These are phyloP conservation scores for Corella eumyota DNA, from an alignment of 23 tunicate species.

Conservation along the genomic window DNA sequence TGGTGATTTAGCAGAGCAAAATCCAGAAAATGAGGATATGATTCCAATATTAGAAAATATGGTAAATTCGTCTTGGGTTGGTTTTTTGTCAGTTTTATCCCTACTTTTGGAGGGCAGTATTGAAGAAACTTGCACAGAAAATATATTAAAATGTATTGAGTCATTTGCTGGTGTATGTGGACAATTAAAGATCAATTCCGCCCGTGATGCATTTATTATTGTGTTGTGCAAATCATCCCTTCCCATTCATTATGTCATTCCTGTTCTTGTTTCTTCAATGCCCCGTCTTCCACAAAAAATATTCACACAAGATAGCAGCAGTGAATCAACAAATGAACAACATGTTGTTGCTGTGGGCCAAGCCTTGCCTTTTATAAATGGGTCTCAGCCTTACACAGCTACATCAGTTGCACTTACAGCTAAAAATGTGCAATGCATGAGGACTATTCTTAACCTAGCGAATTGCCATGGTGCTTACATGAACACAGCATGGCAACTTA, in stretches of 20 bases:
- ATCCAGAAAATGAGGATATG: neutral
- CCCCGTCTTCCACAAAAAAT: slow-evolving; percentile 62
- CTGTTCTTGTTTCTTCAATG: slow-evolving; percentile 63
- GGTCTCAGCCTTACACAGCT: slow-evolving; percentile 5
- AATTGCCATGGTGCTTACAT: slow-evolving; percentile 61
- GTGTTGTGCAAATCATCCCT: slow-evolving; percentile 79
- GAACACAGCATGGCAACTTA: slow-evolving; percentile 89
- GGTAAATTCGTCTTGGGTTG: slow-evolving; percentile 65
- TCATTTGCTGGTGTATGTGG: slow-evolving; percentile 86
- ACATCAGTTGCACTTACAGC: slow-evolving; percentile 70
- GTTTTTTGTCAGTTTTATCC: slow-evolving; percentile 44
- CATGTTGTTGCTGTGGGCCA: slow-evolving; percentile 91
- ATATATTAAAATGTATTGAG: slow-evolving; percentile 61
- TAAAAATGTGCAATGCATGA: slow-evolving; percentile 91
- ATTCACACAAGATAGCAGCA: slow-evolving; percentile 1
- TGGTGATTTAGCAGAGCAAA: slow-evolving; percentile 30
- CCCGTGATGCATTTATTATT: slow-evolving; percentile 85
- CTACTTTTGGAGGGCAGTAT: slow-evolving; percentile 64
- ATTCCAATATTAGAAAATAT: slow-evolving; percentile 29
- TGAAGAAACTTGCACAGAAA: slow-evolving; percentile 69
- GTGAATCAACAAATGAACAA: slow-evolving; percentile 21
- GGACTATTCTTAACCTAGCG: slow-evolving; percentile 59
- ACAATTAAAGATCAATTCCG: slow-evolving; percentile 37
- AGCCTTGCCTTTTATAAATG: slow-evolving; percentile 27
- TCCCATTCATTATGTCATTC: slow-evolving; percentile 61